These are phyloP conservation scores for Strongylocentrotus purpuratus DNA, from an alignment of 35 echinoderm and acorn worm species.

Conservation along the genomic window DNA sequence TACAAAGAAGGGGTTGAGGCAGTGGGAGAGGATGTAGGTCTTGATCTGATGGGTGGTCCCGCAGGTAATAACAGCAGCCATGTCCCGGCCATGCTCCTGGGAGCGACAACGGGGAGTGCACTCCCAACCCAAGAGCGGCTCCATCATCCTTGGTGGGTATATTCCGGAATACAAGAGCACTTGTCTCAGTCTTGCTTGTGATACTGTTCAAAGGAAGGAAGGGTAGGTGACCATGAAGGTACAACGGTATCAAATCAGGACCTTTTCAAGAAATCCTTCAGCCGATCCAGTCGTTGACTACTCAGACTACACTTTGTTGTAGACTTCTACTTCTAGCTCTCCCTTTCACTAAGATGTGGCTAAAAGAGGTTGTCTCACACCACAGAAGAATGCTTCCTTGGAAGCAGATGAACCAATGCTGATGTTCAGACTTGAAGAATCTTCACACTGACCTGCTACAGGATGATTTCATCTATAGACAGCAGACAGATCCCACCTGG, in stretches of 20 bases:
- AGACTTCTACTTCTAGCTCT: too few relatives aligned
- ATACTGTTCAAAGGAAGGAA: not conserved
- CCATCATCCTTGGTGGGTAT: not conserved
- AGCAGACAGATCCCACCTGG: not conserved
- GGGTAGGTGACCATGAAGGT: too few relatives aligned
- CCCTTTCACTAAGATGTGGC: not conserved
- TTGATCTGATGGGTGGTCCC: slow-evolving; percentile 78
- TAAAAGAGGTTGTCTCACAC: not conserved
- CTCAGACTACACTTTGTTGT: too few relatives aligned
- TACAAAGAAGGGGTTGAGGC: slow-evolving; percentile 69
- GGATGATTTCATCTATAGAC: not conserved
- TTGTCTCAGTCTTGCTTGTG: not conserved
- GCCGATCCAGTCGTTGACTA: too few relatives aligned
- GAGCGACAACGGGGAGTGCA: slow-evolving; percentile 84
- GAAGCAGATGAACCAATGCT: not conserved
- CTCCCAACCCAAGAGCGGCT: slow-evolving; percentile 27
- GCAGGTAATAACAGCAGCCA: slow-evolving; percentile 82
- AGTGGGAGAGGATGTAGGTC: slow-evolving; percentile 50
- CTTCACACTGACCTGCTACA: not conserved
- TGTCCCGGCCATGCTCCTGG: slow-evolving; percentile 67
- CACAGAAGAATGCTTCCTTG: not conserved
- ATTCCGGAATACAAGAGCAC: not conserved
- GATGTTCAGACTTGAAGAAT: not conserved
- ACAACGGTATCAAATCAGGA: not conserved
- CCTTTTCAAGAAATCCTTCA: too few relatives aligned